A percentile compares a stretch with the other conserved stretches of the same genome.
Conservation (phyloP, 2,888 invertebrate genomes). For the Agrilus cyanescens region DNA sequence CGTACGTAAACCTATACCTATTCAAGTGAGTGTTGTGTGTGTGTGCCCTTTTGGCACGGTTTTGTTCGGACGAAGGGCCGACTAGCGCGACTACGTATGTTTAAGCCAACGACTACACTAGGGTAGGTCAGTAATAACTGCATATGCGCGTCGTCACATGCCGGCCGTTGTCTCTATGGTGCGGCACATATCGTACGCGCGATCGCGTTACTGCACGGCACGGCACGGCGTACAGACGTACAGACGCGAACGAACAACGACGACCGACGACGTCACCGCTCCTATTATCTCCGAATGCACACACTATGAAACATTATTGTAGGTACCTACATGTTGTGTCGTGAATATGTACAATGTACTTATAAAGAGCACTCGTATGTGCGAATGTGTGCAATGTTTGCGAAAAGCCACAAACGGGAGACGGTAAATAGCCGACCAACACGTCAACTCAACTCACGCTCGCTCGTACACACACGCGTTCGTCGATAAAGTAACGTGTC, state of each 20-base stretch:
- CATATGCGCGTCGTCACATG: slow-evolving; percentile 31
- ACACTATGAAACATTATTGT: no score
- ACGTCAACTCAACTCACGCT: no score
- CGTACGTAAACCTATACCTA: slow-evolving; percentile 23
- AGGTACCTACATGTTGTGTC: no score
- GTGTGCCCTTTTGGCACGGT: slow-evolving; percentile 29
- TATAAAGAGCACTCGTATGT: no score
- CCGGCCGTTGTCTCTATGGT: slow-evolving; percentile 14
- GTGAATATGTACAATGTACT: no score
- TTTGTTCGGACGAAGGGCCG: slow-evolving; percentile 29
- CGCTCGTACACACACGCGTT: no score
- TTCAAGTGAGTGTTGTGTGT: slow-evolving; percentile 12
- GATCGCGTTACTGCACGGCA: no score
- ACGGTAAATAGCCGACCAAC: no score
- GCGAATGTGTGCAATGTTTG: no score
- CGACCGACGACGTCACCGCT: background rate
- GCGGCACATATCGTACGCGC: slow-evolving; percentile 18
- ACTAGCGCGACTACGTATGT: slow-evolving; percentile 30
- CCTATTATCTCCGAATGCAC: no score
- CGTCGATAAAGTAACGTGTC: no score
- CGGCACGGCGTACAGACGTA: background rate
- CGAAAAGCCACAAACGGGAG: no score
- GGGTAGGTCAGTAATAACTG: slow-evolving; percentile 34
- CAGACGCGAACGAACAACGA: background rate
- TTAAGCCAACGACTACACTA: slow-evolving; percentile 32